A percentile compares a stretch with the other conserved stretches of the same genome.
These are phyloP conservation scores for Lasaia peninsularis DNA, from an alignment of 1,140 invertebrate species.

Conservation along the genomic window DNA sequence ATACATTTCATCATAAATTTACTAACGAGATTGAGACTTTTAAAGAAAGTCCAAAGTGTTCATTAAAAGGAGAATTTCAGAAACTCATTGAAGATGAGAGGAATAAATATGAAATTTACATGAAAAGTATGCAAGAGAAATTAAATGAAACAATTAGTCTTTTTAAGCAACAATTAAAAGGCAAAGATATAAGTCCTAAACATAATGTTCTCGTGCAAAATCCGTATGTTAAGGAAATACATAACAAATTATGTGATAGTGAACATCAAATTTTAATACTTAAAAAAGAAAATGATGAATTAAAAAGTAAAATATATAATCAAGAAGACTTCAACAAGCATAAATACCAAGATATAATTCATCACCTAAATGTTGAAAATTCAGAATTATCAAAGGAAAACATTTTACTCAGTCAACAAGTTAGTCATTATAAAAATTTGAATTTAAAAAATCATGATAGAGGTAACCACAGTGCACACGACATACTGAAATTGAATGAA, in stretches of 20 bases:
- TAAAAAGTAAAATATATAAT: constrained; percentile 36
- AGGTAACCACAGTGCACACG: constrained; percentile 34
- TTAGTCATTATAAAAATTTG: constrained; percentile 53
- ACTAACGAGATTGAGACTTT: constrained; percentile 29
- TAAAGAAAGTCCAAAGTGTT: constrained; percentile 30
- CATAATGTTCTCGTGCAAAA: constrained; percentile 33
- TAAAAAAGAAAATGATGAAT: constrained; percentile 69
- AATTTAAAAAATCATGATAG: constrained; percentile 37
- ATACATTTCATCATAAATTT: constrained; percentile 32
- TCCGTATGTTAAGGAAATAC: constrained; percentile 51
- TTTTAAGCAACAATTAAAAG: constrained; percentile 50
- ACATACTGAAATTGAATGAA: constrained; percentile 44
- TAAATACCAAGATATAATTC: constrained; percentile 63
- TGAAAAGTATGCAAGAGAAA: constrained; percentile 59
- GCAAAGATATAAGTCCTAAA: constrained; percentile 31
- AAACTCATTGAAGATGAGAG: constrained; percentile 64
- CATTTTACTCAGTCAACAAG: constrained; percentile 52
- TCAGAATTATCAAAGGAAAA: constrained; percentile 65
- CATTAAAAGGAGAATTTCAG: constrained; percentile 62
- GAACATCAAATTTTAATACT: constrained; percentile 67
- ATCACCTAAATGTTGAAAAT: constrained; percentile 66
- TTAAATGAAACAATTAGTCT: constrained; percentile 57
- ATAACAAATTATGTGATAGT: constrained; percentile 64
- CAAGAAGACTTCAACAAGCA: constrained; percentile 45
- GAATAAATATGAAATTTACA: constrained; percentile 67